Base-by-base conservation (phyloP, 2,888 invertebrate genomes). In the Argynnis bischoffii region DNA sequence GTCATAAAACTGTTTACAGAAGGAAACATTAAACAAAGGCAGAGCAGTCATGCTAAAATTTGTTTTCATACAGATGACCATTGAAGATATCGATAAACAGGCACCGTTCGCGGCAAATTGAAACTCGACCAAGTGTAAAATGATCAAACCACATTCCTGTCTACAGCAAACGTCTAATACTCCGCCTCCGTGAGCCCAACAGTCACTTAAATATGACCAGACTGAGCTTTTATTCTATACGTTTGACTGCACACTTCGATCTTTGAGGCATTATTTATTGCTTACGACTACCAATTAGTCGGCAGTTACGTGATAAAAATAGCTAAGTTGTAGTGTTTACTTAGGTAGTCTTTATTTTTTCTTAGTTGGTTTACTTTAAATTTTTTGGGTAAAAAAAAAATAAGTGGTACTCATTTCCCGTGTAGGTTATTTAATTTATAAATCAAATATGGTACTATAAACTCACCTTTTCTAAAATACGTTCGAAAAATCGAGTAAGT, bases 101-200 rank as follows among this genome's bases (percentile, higher is more conserved):
- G 79, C 81, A 76, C 70, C 75, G 81, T 82, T 84, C 85, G 87
- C 83, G 84, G 87, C 83, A 89, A 90, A 91, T 92, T 90, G 89
- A 91, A 90, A 90, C 78, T 78, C 89, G 88, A 81, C 90, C 85
- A 84, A 88, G 89, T 91, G 90, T 90, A 89, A 92, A 90, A 91
- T 89, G 86, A 90, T 86, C 77, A 79, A 83, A 79, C 82, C 80
- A 83, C 86, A 86, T 86, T 90, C 88, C 89, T 89, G 88, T 84
- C 79, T 82, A 79, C 82, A 61, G 50, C 69, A 70, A 77, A 78
- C 78, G 77, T 80, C 81, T 79, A 81, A 82, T 82, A 79, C 79
- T 77, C 72, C 77, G 81, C 74, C 75, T 79, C 80, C 77, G 78
- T 81, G 79, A 79, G 79, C 79, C 81, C 78, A 80, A 79, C 80